Evolutionary conservation across 2,113 vertebrate species (phyloP).

Genomic region (Campylorhamphus procurvoides): DNA sequence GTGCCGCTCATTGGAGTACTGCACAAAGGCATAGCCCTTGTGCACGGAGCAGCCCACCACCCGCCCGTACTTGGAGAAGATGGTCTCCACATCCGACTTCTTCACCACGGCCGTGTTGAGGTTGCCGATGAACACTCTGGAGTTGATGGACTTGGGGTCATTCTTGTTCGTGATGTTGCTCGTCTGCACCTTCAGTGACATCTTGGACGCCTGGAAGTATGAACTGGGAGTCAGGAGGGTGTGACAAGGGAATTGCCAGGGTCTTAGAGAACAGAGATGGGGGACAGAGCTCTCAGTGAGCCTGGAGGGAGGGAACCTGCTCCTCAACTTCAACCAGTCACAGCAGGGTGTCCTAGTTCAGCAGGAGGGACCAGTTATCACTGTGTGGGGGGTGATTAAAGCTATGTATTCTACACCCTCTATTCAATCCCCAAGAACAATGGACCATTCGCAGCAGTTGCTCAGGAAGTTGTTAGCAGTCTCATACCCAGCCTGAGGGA

Average conservation of each 20-base stretch:
- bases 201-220: constrained; percentile 70
- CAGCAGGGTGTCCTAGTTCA: no score
- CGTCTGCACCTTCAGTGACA: constrained; percentile 93
- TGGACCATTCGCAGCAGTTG: no score
- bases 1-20: constrained; percentile 90
- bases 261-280: background rate
- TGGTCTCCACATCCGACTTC: constrained; percentile 92
- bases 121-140: constrained; percentile 95
- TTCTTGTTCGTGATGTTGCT: constrained; percentile 98
- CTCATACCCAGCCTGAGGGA: no score
- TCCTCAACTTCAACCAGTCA: background rate
- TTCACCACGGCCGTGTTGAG: constrained; percentile 94
- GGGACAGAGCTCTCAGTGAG: background rate
- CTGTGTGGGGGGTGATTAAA: no score
- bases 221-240: background rate
- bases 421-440: no score
- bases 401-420: no score
- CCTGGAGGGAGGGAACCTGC: background rate
- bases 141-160: constrained; percentile 94
- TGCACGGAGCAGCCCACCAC: constrained; percentile 92
- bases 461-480: no score
- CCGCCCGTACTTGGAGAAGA: constrained; percentile 91
- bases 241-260: background rate
- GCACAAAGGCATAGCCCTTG: constrained; percentile 93
- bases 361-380: no score